Base-by-base conservation (phyloP, 2,888 invertebrate species). In the Caenorhabditis doughertyi region DNA sequence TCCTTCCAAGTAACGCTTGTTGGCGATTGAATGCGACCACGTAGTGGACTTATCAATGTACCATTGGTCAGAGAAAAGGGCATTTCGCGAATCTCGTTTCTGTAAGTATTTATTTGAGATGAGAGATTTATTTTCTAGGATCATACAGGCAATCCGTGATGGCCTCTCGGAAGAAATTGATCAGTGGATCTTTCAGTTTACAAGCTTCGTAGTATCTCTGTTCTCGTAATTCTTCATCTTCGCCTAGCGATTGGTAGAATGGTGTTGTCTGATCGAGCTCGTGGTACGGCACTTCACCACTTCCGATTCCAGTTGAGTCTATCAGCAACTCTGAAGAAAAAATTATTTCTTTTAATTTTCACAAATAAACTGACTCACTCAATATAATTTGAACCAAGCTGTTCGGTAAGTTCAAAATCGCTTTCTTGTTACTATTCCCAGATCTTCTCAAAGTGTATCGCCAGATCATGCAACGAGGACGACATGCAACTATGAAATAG, bases 31-130 rank as follows among this genome's bases (percentile, higher is more conserved):
- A 11, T 2, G 7, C 70, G 32, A 3, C 81, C 81, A 9, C 81
- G 68, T 18, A 70, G 55, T 11, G 81, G 70, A 21, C 53, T 70
- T 3, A 70, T 9, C 5, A 81, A 8, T 0, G 5, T 35, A 18
- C 81, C 73, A 1, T 64, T 49, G 1, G 47, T 29, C n/a, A 64
- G 13, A 13, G 53, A 74, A 44, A 74, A 81, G 2, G 81, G 74
- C 81, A 81, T 81, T 49, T 81, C 81, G 5, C 81, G 74, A 35
- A 81, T 55, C 27, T 81, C 81, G 39, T 81, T 81, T 49, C 77
- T 77, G 39, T 21, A 60, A 21, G 13, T 13, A 13, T 53, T 7
- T 1, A 53, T 39, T 13, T 39, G 16, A 39, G 16, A 9, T 39
- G 13, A 13, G 39, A 39, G 11, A 3, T 13, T 11, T 39, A 13